Base-by-base conservation (phyloP, 2,888 invertebrate species). In the Teleiodes luculella region DNA sequence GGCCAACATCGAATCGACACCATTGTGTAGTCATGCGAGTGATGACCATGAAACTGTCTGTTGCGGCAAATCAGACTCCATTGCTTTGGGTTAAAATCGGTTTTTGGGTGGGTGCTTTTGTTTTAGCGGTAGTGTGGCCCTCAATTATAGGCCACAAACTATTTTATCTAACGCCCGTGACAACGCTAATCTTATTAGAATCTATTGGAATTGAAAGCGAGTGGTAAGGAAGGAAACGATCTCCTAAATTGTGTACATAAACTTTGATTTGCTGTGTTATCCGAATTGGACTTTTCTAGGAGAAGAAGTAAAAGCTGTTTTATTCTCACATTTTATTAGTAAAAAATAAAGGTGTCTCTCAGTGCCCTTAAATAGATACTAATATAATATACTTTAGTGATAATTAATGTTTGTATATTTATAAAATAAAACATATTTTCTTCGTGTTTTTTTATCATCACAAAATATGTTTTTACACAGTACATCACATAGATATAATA, bases 121-220 rank as follows among this genome's bases (percentile, higher is more conserved):
- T 63, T 2, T 28, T 28, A 66, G 71, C 63, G 63, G 68, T 68
- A 60, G 68, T 71, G 76, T 75, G 80, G 75, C 80, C 83, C 83
- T 80, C 87, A 87, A 86, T 87, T 88, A 88, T 87, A 85, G 86
- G 75, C 87, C 87, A 86, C 86, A 86, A 87, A 87, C 86, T 87
- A 86, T 87, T 88, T 87, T 86, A 86, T 86, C 86, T 86, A 83
- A 85, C 86, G 74, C 85, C 85, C 83, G 81, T 83, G 88, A 88
- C 89, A 84, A 78, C 82, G 72, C 74, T 89, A 88, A 88, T 89
- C 88, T 86, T 80, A 81, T 89, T 87, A 85, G 81, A 80, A 88
- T 88, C 84, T 87, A 89, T 88, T 80, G 88, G 83, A 80, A 86
- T 84, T 83, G 84, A 80, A 80, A 78, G 74, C 74, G 72, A 61